phyloP scores from a whole-genome alignment of 2,797 vertebrate species.

The Tinamus major region DNA sequence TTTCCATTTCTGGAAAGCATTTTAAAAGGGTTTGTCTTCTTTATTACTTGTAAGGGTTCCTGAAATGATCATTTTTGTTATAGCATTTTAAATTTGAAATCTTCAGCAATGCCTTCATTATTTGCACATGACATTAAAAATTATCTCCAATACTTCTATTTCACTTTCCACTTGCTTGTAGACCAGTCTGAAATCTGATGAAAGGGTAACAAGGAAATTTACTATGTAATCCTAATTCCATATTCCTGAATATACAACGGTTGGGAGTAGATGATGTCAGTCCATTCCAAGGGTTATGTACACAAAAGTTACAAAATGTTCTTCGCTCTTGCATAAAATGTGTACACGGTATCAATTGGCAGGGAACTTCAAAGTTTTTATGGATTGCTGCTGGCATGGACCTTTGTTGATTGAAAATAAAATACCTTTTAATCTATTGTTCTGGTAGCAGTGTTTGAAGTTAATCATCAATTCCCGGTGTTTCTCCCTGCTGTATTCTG shows the following conservation, averaged over 20 bases:
- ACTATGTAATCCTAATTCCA: conserved; percentile 75
- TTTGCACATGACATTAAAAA: conserved; percentile 74
- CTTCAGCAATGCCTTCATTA: conserved; percentile 76
- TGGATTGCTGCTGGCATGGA: conserved; percentile 63
- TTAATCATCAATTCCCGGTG: conserved; percentile 95
- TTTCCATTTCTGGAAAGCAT: conserved; percentile 65
- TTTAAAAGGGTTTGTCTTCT: conserved; percentile 70
- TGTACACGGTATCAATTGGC: conserved; percentile 73
- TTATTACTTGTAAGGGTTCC: conserved; percentile 75
- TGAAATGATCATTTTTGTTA: conserved; percentile 72
- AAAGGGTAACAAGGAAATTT: conserved; percentile 71
- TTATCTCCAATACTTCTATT: conserved; percentile 60
- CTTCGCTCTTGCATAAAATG: conserved; percentile 79
- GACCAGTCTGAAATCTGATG: conserved; percentile 70
- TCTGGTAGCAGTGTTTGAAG: conserved; percentile 61
- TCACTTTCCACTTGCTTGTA: conserved; percentile 66
- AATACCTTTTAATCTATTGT: conserved; percentile 72
- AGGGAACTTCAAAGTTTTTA: conserved; percentile 69
- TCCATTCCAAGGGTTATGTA: conserved; percentile 79
- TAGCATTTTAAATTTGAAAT: conserved; percentile 71
- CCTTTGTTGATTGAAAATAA: conserved; percentile 75
- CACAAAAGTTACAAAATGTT: conserved; percentile 81
- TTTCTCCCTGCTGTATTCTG: conserved; percentile 98
- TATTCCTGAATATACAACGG: conserved; percentile 74
- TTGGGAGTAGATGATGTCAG: conserved; percentile 72